These are phyloP conservation scores for Gymnothorax reevesii DNA, from an alignment of 2,797 vertebrate genomes.

Conservation along the genomic window DNA sequence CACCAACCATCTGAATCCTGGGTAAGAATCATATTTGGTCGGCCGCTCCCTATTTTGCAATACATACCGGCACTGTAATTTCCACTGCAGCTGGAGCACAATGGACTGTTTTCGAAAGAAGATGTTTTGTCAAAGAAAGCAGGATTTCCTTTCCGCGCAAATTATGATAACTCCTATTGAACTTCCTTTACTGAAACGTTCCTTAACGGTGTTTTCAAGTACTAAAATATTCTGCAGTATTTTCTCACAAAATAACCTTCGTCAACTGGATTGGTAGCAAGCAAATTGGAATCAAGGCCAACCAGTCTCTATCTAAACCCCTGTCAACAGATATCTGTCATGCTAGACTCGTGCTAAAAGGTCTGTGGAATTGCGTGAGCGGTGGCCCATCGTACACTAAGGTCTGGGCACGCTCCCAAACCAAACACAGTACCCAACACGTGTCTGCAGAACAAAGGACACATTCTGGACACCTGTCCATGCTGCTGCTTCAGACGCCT, in stretches of 20 bases:
- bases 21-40: background rate
- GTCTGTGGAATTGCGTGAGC: conserved; percentile 39
- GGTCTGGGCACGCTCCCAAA: conserved; percentile 45
- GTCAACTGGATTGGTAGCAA: conserved; percentile 32
- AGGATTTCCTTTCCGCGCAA: background rate
- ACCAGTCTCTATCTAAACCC: conserved; percentile 32
- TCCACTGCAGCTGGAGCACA: background rate
- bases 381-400: background rate
- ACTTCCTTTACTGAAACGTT: background rate
- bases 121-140: background rate
- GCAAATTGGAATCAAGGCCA: conserved; percentile 29
- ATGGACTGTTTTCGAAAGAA: background rate
- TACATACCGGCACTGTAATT: background rate
- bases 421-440: conserved; percentile 15
- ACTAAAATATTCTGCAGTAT: background rate
- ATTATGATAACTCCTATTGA: background rate
- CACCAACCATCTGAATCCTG: background rate
- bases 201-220: background rate
- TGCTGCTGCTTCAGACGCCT: background rate
- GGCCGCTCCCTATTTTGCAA: background rate
- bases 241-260: background rate
- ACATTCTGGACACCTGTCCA: background rate
- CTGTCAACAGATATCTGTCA: conserved; percentile 45
- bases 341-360: conserved; percentile 24
- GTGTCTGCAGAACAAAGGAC: background rate